Base-by-base conservation (phyloP, 1,140 invertebrate species). In the Papilio glaucus region DNA sequence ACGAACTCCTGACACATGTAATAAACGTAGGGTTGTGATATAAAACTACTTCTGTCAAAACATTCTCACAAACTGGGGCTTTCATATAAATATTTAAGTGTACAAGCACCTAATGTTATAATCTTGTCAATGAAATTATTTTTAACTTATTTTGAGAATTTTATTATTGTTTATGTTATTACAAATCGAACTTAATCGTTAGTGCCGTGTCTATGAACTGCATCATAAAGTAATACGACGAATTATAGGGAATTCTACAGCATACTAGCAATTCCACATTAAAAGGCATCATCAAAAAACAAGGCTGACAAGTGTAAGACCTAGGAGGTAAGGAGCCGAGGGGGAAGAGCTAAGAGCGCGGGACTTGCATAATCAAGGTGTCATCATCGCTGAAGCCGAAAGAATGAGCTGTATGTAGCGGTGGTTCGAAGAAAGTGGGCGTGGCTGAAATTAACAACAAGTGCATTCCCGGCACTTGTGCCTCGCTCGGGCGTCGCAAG, bases 331-430 rank as follows among this genome's bases (percentile, higher is more conserved):
- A 24, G 21, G 10, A 9, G 3, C 21, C 24, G 21, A 9, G 21
- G 0, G 4, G 7, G 41, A n/a, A n/a, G n/a, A n/a, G n/a, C n/a
- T n/a, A n/a, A n/a, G 15, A 10, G 13, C 3, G 5, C 10, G 18
- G 18, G 18, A 4, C 3, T n/a, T 10, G 65, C 41, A 68, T 68
- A 68, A 68, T 68, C 10, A 45, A 65, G 9, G 18, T 13, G 41
- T 45, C 41, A 9, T 63, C 33, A n/a, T 13, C 39, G 24, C 39
- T 26, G 38, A 29, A n/a, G 24, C 39, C 24, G 41, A 45, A 68
- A 68, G 7, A 68, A 68, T 21, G 21, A 68, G 38, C 9, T 26
- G 39, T 45, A 41, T 24, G 10, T 24, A 8, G 33, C 62, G 37
- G 33, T 15, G 26, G n/a, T 38, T 37, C 61, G 61, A 33, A 63